Base-by-base conservation (phyloP, 2,113 vertebrate genomes). In the Chionis minor region DNA sequence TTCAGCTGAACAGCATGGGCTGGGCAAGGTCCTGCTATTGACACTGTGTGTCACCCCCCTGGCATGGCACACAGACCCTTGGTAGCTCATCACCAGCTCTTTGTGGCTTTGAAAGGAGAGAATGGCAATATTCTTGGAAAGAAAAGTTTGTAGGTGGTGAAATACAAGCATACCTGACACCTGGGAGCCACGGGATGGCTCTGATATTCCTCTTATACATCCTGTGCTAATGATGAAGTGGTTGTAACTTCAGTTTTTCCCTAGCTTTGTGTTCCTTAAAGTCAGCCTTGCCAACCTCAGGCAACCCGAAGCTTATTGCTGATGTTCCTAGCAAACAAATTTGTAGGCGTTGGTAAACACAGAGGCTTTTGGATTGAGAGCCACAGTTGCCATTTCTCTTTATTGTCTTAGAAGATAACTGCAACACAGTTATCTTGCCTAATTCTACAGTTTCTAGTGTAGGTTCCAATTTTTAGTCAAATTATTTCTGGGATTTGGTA, bases 31-130 rank as follows among this genome's bases (percentile, higher is more conserved):
- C 52, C 44, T 2, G 7, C 11, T 35, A 8, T 3, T 61, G 81
- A 47, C 23, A 3, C 42, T 78, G 45, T 0, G 0, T 86, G 56
- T 82, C 45, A 23, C 24, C 42, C 38, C 33, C 22, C 4, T 63
- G 59, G 75, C 38, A 10, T 23, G 56, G 42, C 73, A 70, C 23
- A 27, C 33, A 8, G 19, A 5, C 79, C 52, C 22, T 59, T 91
- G 23, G 12, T 69, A 52, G n/a, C 58, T 88, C 30, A 18, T 23
- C 40, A 73, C 49, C 51, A 78, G 0, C 4, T 0, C 33, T 56
- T 27, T 1, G 0, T 73, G 49, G 28, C 84, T 97, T 91, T 86
- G 65, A 45, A 92, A 74, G 58, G 24, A 75, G 56, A 45, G 19
- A 88, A 54, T 80, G 38, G 35, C 18, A 8, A 0, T 67, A 22